Evolutionary conservation across 2,888 invertebrate species (phyloP).

Genomic region (Latheticus oryzae): DNA sequence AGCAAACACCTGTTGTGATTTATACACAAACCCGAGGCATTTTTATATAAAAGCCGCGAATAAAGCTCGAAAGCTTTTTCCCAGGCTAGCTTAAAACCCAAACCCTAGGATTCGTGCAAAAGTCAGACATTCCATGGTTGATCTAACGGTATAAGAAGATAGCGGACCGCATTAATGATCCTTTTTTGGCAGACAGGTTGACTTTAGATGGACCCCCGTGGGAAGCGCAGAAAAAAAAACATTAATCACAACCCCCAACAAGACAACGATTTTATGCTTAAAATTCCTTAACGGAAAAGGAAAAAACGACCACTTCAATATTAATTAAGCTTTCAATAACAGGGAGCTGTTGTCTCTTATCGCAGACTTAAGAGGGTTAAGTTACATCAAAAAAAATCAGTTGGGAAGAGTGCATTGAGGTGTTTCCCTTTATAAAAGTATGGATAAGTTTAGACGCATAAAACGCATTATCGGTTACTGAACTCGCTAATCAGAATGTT

Average conservation of each 20-base stretch:
- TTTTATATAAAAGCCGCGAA: constrained; percentile 55
- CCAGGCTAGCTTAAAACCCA: constrained; percentile 19
- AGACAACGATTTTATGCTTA: constrained; percentile 27
- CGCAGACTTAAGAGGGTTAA: constrained; percentile 26
- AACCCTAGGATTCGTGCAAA: constrained; percentile 48
- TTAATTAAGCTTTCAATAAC: constrained; percentile 16
- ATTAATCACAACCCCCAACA: constrained; percentile 51
- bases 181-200: constrained; percentile 52
- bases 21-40: constrained; percentile 42
- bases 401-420: constrained; percentile 23
- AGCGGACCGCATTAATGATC: constrained; percentile 51
- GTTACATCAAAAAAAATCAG: constrained; percentile 13
- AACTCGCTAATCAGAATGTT: constrained; percentile 40
- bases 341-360: constrained; percentile 15
- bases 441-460: constrained; percentile 11
- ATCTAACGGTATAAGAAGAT: constrained; percentile 51
- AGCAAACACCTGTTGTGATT: constrained; percentile 44
- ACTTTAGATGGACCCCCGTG: constrained; percentile 49
- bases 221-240: constrained; percentile 51
- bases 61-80: constrained; percentile 44
- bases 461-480: constrained; percentile 41
- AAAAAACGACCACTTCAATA: constrained; percentile 4
- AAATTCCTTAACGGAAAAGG: constrained; percentile 24
- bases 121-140: constrained; percentile 49
- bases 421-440: constrained; percentile 13